A percentile compares a stretch with the other conserved stretches of the same genome.
phyloP scores from a whole-genome alignment of 2,888 invertebrate species.

The Pilophorus perplexus region DNA sequence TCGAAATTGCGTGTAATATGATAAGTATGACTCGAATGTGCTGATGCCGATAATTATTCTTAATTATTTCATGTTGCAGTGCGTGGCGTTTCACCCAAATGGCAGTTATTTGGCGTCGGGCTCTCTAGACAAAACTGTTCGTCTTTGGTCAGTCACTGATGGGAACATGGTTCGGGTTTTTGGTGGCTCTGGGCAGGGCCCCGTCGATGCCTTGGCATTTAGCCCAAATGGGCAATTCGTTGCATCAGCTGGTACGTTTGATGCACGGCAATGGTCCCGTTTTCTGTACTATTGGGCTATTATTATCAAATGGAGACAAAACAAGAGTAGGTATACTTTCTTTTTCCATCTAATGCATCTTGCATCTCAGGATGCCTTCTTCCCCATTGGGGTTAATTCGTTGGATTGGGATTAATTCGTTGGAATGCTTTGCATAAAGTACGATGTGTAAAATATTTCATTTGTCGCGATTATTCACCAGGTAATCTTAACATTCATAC shows the following conservation, averaged over 20 bases:
- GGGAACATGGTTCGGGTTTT: slow-evolving; percentile 78
- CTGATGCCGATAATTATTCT: too few species aligned
- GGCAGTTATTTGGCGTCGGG: slow-evolving; percentile 86
- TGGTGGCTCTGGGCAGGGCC: slow-evolving; percentile 65
- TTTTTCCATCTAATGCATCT: too few species aligned
- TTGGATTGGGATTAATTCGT: too few species aligned
- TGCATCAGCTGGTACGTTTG: slow-evolving; percentile 71
- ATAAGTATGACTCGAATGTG: background rate
- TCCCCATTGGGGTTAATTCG: too few species aligned
- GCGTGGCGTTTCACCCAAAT: slow-evolving; percentile 89
- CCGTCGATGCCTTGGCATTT: slow-evolving; percentile 74
- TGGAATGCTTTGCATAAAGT: too few species aligned
- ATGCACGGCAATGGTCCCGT: too few species aligned
- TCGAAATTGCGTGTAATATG: background rate
- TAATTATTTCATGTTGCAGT: slow-evolving; percentile 60
- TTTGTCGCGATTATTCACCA: too few species aligned
- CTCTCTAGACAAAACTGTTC: slow-evolving; percentile 82
- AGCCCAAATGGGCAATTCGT: slow-evolving; percentile 80
- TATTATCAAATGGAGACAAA: background rate
- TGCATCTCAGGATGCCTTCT: too few species aligned
- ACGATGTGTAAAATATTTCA: too few species aligned
- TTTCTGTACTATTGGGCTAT: too few species aligned
- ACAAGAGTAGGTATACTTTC: background rate
- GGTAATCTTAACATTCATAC: too few species aligned
- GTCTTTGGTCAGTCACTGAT: slow-evolving; percentile 82